A percentile compares a stretch with the other conserved stretches of the same genome.
phyloP scores from a whole-genome alignment of 2,888 invertebrate species.

The Tanytarsus gracilentus region DNA sequence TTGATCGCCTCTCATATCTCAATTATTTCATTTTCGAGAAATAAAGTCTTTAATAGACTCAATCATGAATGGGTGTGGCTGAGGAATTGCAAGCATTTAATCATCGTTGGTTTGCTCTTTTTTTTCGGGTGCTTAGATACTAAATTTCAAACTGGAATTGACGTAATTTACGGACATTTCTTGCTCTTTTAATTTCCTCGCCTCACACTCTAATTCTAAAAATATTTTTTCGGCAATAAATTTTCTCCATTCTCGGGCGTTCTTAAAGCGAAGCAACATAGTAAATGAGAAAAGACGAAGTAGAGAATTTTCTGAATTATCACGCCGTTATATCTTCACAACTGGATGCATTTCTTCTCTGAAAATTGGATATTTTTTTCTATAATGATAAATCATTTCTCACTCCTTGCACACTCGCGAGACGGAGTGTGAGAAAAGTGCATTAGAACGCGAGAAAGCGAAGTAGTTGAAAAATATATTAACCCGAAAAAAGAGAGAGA shows the following conservation, averaged over 20 bases:
- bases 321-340: background rate
- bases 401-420: background rate
- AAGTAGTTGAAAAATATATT: background rate
- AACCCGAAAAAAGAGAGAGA: background rate
- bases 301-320: background rate
- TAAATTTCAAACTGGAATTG: background rate
- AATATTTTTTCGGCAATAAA: conserved; percentile 4
- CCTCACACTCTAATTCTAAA: background rate
- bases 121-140: background rate
- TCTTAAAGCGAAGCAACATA: no score
- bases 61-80: background rate
- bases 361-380: background rate
- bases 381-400: background rate
- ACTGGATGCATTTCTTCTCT: background rate
- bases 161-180: conserved; percentile 1
- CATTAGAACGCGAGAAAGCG: background rate
- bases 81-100: background rate
- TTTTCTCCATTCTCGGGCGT: background rate
- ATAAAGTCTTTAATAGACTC: no score
- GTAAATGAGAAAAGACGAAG: background rate
- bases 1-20: conserved; percentile 18
- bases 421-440: background rate
- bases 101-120: conserved; percentile 1
- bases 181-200: background rate
- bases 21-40: conserved; percentile 5